Evolutionary conservation across 2,113 vertebrate genomes (phyloP), one percentile per base, ranked within the genome.

Genomic region (Lathamus discolor): DNA sequence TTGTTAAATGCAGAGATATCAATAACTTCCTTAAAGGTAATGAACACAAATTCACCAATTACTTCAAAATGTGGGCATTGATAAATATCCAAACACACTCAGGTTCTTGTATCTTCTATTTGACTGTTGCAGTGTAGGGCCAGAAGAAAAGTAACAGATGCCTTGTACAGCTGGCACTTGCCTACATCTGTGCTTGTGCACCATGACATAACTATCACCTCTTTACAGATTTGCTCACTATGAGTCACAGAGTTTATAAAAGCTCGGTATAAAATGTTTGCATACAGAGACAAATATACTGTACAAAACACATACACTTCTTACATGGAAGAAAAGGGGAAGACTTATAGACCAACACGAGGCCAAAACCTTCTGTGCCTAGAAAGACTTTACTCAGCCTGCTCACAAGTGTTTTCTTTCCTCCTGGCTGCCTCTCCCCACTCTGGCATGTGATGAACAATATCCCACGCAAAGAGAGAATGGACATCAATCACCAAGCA

Each of bases 121-220:
- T 17, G 57, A 61, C 76, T 9, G 43, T 5, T 55, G 62, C 55
- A 41, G 54, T 0, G 33, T 52, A 78, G 67, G 52, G 35, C 79
- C 2, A 73, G 70, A 72, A 92, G 73, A 29, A 48, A 78, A 73
- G 4, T 0, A 92, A 88, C 95, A 92, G 93, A 94, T 93, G 90
- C 93, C 52, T 83, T 0, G 3, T 66, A 83, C 88, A 95, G 90
- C 88, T 90, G 82, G 95, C 90, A 64, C 90, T 90, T 41, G 46
- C n/a, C 13, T 88, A 82, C 93, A 93, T 96, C 95, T 95, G 93
- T 68, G 90, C 61, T n/a, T 8, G 8, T 13, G 92, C 35, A 76
- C n/a, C 70, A 52, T 9, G 2, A 81, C 66, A 19, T 7, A 52
- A 73, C 59, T 13, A 52, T 25, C 90, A 93, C 72, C 88, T 88